These are phyloP conservation scores for Neomonachus schauinslandi DNA, from an alignment of 2,113 vertebrate species.

Conservation along the genomic window DNA sequence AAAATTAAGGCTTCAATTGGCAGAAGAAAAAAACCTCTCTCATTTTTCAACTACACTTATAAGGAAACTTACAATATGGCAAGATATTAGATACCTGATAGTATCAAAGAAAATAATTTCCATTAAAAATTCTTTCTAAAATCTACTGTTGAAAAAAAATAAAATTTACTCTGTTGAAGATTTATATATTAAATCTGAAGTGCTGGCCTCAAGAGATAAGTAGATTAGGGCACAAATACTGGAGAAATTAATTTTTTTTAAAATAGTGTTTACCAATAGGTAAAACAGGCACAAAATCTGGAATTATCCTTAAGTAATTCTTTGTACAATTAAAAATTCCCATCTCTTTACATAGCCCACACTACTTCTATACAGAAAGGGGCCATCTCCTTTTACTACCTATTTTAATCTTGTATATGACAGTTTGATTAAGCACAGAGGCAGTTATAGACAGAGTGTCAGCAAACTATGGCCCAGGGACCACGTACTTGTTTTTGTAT, in stretches of 20 bases:
- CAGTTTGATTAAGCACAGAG: background rate
- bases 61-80: background rate
- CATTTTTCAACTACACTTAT: background rate
- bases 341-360: background rate
- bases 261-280: background rate
- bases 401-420: background rate
- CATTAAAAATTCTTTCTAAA: background rate
- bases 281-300: background rate
- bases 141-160: background rate
- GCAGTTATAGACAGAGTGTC: background rate
- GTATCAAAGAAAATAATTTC: background rate
- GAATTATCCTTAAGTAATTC: background rate
- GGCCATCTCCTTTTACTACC: background rate
- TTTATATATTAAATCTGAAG: conserved; percentile 19
- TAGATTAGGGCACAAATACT: background rate
- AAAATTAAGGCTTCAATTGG: background rate
- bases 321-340: background rate
- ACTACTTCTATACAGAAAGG: background rate
- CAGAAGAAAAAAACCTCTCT: background rate
- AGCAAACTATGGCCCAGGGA: background rate
- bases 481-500: background rate
- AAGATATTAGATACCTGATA: background rate
- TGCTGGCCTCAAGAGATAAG: background rate
- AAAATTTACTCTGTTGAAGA: background rate
- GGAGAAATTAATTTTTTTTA: background rate